Percentiles rank a stretch among this genome's conserved stretches.
phyloP scores from a whole-genome alignment of 2,797 vertebrate genomes.

The Bradypodion ventrale region DNA sequence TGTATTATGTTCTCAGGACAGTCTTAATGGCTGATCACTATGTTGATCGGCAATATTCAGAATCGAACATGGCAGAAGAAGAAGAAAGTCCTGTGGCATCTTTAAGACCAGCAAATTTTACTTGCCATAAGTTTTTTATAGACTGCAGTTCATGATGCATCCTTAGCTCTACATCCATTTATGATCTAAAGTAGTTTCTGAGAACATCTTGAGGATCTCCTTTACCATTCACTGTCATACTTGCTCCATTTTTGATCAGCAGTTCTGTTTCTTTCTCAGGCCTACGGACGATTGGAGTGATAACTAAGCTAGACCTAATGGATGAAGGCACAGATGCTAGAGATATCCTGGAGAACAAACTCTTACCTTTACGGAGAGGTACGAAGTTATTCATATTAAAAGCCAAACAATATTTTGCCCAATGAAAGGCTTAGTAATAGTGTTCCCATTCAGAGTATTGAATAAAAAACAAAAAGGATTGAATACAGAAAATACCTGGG shows the following conservation, averaged over 20 bases:
- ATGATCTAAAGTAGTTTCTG: no score
- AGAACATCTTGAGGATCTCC: not conserved
- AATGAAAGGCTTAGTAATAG: not conserved
- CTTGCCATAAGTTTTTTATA: no score
- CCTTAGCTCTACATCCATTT: no score
- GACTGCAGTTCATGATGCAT: no score
- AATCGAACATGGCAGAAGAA: no score
- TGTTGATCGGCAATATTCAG: no score
- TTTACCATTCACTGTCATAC: not conserved
- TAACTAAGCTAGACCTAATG: conserved; percentile 97
- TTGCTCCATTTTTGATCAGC: not conserved
- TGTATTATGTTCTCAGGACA: no score
- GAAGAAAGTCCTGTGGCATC: no score
- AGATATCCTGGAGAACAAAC: conserved; percentile 94
- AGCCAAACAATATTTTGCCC: not conserved
- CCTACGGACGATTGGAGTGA: conserved; percentile 93
- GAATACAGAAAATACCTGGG: not conserved
- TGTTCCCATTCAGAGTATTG: not conserved
- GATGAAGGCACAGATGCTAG: conserved; percentile 94
- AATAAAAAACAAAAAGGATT: not conserved
- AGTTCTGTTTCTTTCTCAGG: conserved; percentile 72
- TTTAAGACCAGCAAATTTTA: no score
- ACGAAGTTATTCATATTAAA: not conserved
- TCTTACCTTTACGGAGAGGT: conserved; percentile 92
- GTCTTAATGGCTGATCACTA: no score